Base-by-base conservation (phyloP, 2,113 vertebrate species). In the Arvicanthis niloticus region DNA sequence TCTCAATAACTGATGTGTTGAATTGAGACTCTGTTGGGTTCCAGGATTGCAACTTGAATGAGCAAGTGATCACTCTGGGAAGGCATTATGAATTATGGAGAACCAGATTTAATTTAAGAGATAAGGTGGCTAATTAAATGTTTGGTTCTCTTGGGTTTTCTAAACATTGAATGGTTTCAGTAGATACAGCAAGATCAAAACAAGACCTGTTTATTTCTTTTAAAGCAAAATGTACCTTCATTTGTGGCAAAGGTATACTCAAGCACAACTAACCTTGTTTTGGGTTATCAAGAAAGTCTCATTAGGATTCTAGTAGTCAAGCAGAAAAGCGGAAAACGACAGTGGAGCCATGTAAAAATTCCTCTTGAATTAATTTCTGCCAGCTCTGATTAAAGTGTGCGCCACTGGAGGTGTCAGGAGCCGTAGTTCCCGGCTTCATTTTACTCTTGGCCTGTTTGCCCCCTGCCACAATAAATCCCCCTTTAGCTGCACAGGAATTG, bases 301-400 rank as follows among this genome's bases (percentile, higher is more conserved):
- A 62, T 51, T 89, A 31, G 73, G 60, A 29, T 77, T 34, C 9
- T 17, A 58, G 15, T 31, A 85, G 67, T 26, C 76, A 89, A 53
- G 91, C 87, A 93, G 86, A 89, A 97, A 96, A 95, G 80, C 48
- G 65, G 86, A 97, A 86, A 85, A 73, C 60, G 1, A 17, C 91
- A 94, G 86, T 80, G 96, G 91, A 96, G 76, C 93, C 95, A 42
- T 97, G 96, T 98, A 95, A 86, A 94, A 98, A 98, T 97, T 98
- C 97, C 97, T 98, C 93, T 96, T 97, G 98, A 98, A 98, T 99
- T 98, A 98, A 98, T 98, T 98, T 98, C 98, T 98, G 98, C 98
- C 98, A 98, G 97, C 98, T 98, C 97, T 98, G 98, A 98, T 98
- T 98, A 98, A 98, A 98, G 98, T 97, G 97, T 90, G 95, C 86